Evolutionary conservation across 1,140 invertebrate species (phyloP).

Genomic region (Danaus melanippus): DNA sequence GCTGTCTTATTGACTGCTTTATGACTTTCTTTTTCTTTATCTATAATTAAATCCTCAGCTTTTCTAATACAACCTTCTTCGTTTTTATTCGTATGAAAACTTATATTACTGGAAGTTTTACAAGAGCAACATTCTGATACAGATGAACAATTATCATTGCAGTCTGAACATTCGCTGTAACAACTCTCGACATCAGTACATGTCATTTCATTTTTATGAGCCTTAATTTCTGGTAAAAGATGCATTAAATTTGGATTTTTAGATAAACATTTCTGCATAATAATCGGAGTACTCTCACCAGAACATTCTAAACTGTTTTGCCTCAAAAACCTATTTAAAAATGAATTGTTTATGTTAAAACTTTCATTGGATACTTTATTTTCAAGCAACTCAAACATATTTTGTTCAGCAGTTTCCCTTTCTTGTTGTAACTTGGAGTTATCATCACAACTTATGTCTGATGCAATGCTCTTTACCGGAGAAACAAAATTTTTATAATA

Average conservation of each 20-base stretch:
- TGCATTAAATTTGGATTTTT: constrained; percentile 51
- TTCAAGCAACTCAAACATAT: constrained; percentile 82
- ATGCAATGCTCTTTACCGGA: constrained; percentile 41
- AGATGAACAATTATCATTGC: constrained; percentile 44
- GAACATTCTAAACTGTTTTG: constrained; percentile 55
- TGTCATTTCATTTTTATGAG: constrained; percentile 25
- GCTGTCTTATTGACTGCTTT: constrained; percentile 45
- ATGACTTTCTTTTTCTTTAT: constrained; percentile 32
- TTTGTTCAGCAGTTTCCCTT: constrained; percentile 74
- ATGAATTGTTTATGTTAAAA: constrained; percentile 80
- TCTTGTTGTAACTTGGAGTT: constrained; percentile 53
- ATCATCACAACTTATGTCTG: constrained; percentile 60
- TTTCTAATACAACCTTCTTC: constrained; percentile 14
- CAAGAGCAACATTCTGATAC: constrained; percentile 53
- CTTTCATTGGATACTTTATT: constrained; percentile 79
- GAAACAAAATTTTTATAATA: constrained; percentile 58
- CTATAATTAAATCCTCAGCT: constrained; percentile 17
- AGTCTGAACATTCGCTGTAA: constrained; percentile 54
- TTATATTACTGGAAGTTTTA: constrained; percentile 32
- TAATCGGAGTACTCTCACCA: constrained; percentile 56
- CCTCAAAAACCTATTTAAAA: constrained; percentile 72
- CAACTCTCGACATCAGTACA: constrained; percentile 38
- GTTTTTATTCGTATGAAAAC: constrained; percentile 14
- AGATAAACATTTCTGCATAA: constrained; percentile 52
- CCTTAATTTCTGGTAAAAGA: constrained; percentile 30